phyloP scores from a whole-genome alignment of 1,140 invertebrate species.

The Orussus abietinus region DNA sequence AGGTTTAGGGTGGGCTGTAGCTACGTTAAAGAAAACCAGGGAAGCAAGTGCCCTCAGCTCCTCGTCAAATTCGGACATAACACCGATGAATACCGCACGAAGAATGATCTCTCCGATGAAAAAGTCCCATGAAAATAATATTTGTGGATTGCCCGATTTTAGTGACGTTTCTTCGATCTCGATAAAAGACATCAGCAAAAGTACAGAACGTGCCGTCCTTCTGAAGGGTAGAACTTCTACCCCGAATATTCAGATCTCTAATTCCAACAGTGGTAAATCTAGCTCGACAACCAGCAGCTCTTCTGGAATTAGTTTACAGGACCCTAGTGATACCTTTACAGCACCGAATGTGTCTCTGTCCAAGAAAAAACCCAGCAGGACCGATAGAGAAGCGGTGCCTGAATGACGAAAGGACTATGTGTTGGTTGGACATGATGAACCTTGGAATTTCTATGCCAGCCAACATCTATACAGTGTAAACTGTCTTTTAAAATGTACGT shows the following conservation, averaged over 20 bases:
- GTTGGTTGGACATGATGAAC: no score
- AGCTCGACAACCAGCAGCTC: constrained; percentile 29
- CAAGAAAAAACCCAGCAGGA: constrained; percentile 3
- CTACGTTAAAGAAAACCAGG: constrained; percentile 64
- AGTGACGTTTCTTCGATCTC: constrained; percentile 51
- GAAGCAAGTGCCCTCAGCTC: constrained; percentile 62
- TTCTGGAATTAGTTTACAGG: constrained; percentile 27
- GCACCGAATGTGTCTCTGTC: constrained; percentile 19
- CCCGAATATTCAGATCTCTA: constrained; percentile 40
- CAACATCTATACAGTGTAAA: no score
- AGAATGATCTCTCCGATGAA: constrained; percentile 35
- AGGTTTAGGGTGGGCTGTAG: constrained; percentile 63
- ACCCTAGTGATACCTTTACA: constrained; percentile 30
- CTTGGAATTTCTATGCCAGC: no score
- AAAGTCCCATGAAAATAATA: constrained; percentile 25
- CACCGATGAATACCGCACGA: constrained; percentile 31
- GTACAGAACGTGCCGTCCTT: constrained; percentile 45
- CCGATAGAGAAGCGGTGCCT: no score
- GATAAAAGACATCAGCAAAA: constrained; percentile 44
- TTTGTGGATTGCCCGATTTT: constrained; percentile 35
- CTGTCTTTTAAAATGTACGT: no score
- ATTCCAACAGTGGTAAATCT: constrained; percentile 28
- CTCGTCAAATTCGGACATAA: constrained; percentile 54
- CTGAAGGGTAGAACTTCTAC: constrained; percentile 48
- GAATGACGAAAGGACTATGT: no score